Base-by-base conservation (phyloP, 2,113 vertebrate species). In the Lamprologus ornatipinnis region DNA sequence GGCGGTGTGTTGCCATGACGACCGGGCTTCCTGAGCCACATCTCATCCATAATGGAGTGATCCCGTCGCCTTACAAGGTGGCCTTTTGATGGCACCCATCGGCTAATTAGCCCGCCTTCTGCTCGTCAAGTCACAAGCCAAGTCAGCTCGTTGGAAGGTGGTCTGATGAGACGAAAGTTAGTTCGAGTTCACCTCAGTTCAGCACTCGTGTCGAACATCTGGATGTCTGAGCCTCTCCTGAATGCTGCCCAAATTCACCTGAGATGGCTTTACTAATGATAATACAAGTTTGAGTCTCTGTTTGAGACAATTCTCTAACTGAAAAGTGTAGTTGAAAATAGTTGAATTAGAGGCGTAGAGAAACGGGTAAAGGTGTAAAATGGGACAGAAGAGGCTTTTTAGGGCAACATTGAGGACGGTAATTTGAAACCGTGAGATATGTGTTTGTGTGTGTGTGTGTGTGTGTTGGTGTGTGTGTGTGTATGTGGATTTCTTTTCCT, bases 21-120 rank as follows among this genome's bases (percentile, higher is more conserved):
- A 91, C 92, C 4, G 2, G 42, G 53, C 63, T 83, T 65, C 88
- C 83, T 33, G 70, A 89, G 87, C 82, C 79, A 54, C 31, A 19
- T 51, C 89, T 95, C 92, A 90, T 95, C 83, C 60, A 91, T 95
- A 94, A 96, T 95, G 35, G 87, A 95, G 88, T 9, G 28, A 81
- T 65, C 85, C 35, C 42, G 7, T 60, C 53, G 49, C 85, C 87
- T 91, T 84, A 58, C 83, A 86, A 92, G 89, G 91, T 91, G 87
- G 90, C 88, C 94, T 95, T 94, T 92, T 92, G 84, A 94, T 93
- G 85, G 91, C 91, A 89, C 90, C 58, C 65, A 40, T 80, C 4
- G 85, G 82, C 90, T 94, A 94, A 95, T 95, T 92, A 87, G 87
- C 55, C 65, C n/a, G 12, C 85, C 86, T 89, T 89, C 92, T 89